These are phyloP conservation scores for Acleris sparsana DNA, from an alignment of 2,888 invertebrate species.

Conservation along the genomic window DNA sequence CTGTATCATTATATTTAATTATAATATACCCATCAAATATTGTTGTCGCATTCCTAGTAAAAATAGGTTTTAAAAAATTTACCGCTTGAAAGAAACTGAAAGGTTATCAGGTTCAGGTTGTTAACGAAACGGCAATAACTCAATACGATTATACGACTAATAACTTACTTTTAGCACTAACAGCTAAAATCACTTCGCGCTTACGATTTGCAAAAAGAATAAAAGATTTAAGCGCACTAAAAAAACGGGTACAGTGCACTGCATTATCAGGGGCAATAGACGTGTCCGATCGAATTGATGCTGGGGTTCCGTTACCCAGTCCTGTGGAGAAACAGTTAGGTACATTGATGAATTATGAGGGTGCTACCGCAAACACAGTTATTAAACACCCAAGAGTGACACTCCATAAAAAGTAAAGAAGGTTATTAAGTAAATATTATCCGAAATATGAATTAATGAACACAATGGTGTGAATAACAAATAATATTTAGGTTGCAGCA, in stretches of 20 bases:
- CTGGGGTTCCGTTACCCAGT: conserved; percentile 21
- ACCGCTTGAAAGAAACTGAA: too few relatives aligned
- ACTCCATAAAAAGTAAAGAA: background rate
- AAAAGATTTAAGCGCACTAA: background rate
- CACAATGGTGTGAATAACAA: conserved; percentile 29
- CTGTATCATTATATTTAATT: too few relatives aligned
- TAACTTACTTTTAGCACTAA: background rate
- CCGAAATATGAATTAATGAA: conserved; percentile 10
- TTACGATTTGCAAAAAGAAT: conserved; percentile 11
- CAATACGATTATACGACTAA: too few relatives aligned
- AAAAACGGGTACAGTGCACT: conserved; percentile 6
- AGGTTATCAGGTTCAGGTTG: background rate
- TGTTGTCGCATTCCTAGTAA: too few relatives aligned
- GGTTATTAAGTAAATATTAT: background rate
- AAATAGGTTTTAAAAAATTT: too few relatives aligned
- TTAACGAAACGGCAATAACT: background rate
- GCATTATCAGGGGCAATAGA: conserved; percentile 15
- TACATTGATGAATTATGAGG: conserved; percentile 12
- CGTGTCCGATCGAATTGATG: conserved; percentile 22
- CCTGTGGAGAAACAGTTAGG: conserved; percentile 14
- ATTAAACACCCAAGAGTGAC: conserved; percentile 1
- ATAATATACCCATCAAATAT: too few relatives aligned
- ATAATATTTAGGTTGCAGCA: conserved; percentile 15
- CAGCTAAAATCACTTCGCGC: conserved; percentile 15
- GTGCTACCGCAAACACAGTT: conserved; percentile 5